phyloP scores from a whole-genome alignment of 92 coral and sea anemone genomes.

The Palythoa heliodiscus region DNA sequence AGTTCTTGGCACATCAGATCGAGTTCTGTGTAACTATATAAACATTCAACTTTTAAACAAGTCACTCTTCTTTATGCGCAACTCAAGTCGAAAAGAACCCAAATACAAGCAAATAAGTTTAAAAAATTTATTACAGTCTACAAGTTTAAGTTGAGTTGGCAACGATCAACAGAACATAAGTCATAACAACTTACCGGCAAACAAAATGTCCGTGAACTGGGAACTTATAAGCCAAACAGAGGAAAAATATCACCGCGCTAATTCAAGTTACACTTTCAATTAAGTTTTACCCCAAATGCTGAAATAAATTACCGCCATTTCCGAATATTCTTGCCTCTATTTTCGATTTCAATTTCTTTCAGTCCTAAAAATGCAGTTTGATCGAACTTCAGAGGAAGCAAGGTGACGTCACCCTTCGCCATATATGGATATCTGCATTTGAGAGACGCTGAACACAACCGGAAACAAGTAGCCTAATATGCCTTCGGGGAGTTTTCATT shows the following conservation, averaged over 20 bases:
- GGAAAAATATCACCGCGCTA: not conserved
- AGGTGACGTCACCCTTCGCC: not conserved
- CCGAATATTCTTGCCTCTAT: not conserved
- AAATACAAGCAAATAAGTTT: not conserved
- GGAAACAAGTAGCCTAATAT: not conserved
- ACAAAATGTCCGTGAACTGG: not conserved
- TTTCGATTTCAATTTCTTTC: not conserved
- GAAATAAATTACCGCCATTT: not conserved
- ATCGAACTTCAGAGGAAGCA: not conserved
- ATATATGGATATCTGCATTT: not conserved
- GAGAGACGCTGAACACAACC: slow-evolving; percentile 8
- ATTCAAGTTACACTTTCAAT: not conserved
- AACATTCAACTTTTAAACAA: not conserved
- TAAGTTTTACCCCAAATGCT: not conserved
- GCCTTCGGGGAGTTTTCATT: slow-evolving; percentile 7
- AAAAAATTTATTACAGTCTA: not conserved
- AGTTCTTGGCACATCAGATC: not conserved
- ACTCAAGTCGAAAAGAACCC: not conserved
- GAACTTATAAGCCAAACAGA: too few species aligned
- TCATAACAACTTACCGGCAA: not conserved
- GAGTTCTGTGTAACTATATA: not conserved
- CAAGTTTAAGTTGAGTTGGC: not conserved
- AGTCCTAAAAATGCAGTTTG: not conserved
- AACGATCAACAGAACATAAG: slow-evolving; percentile 3
- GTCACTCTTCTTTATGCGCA: not conserved